Percentiles rank a stretch among this genome's conserved stretches.
phyloP scores from a whole-genome alignment of 2,797 vertebrate genomes.

The Cacajao melanocephalus region DNA sequence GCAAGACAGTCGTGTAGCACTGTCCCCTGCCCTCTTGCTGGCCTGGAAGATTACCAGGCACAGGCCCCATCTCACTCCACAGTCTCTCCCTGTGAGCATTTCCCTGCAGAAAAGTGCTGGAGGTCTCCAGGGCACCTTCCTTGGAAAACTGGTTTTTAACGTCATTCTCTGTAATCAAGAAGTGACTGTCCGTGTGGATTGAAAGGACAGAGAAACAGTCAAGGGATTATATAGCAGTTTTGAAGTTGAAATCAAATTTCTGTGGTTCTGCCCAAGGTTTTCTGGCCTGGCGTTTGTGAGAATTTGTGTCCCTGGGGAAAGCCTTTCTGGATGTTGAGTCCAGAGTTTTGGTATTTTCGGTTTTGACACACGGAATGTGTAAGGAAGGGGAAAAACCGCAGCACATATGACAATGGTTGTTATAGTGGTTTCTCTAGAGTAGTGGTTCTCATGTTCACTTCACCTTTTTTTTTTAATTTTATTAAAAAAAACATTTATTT shows the following conservation, averaged over 20 bases:
- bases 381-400: neutral
- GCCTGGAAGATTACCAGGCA: neutral
- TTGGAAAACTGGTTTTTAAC: neutral
- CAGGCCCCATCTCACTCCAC: neutral
- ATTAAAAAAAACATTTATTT: too few species aligned
- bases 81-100: neutral
- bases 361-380: neutral
- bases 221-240: neutral
- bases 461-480: neutral
- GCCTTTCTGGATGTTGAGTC: neutral
- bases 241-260: neutral
- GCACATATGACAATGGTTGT: neutral
- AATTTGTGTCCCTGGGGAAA: neutral
- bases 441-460: conserved; percentile 69
- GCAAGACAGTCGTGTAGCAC: neutral
- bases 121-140: neutral
- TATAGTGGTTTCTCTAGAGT: conserved; percentile 69
- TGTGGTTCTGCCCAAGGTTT: neutral
- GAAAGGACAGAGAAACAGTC: neutral
- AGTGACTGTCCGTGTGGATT: too few species aligned
- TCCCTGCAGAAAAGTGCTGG: neutral
- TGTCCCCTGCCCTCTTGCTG: neutral
- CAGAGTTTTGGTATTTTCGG: neutral
- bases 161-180: neutral
- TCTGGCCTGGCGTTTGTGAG: neutral